phyloP scores from a whole-genome alignment of 2,888 invertebrate genomes.

The Trachelus troglodyta region DNA sequence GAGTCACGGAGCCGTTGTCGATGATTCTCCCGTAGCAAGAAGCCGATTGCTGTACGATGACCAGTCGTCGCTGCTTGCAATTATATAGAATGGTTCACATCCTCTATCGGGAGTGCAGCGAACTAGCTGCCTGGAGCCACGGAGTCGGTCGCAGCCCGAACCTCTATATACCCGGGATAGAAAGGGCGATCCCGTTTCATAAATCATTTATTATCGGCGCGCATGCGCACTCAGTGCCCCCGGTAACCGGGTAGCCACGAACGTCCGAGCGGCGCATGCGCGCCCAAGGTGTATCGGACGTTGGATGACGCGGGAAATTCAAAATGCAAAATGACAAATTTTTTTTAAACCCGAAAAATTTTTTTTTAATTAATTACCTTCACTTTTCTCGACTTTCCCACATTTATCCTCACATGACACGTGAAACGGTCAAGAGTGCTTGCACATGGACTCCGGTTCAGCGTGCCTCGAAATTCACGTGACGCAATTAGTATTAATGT shows the following conservation, averaged over 20 bases:
- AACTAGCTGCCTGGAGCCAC: background rate
- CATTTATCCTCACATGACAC: no score
- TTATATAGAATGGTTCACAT: background rate
- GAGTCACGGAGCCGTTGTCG: no score
- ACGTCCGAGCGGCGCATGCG: background rate
- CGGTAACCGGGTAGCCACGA: background rate
- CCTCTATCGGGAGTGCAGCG: background rate
- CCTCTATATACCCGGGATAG: background rate
- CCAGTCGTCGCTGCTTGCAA: background rate
- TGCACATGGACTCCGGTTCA: no score
- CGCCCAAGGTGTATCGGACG: no score
- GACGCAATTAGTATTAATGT: conserved; percentile 1
- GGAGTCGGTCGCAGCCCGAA: background rate
- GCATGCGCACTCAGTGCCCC: background rate
- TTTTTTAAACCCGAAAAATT: no score
- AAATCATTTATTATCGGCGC: conserved; percentile 38
- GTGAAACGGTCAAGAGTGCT: no score
- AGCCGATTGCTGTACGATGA: background rate
- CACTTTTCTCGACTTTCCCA: no score
- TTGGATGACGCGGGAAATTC: no score
- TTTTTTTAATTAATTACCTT: no score
- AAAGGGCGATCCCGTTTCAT: conserved; percentile 45
- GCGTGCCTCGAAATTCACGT: background rate
- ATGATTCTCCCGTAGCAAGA: no score
- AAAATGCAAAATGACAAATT: no score